These are phyloP conservation scores for Melanotaenia nigrans DNA, from an alignment of 2,797 vertebrate genomes.

Conservation along the genomic window DNA sequence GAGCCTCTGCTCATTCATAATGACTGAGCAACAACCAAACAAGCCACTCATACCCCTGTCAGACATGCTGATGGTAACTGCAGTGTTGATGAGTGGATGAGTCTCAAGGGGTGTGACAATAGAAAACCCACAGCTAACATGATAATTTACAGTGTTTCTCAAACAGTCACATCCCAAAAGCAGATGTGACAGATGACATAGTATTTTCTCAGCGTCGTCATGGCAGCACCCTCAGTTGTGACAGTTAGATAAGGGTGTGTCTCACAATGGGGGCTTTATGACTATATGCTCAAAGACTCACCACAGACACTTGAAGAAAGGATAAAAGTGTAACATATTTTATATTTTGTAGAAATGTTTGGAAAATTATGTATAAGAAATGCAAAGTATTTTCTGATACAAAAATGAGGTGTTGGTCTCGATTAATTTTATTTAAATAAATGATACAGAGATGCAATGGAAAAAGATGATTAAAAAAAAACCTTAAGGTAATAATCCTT, in stretches of 20 bases:
- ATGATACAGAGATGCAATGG: neutral
- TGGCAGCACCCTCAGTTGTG: slow-evolving; percentile 55
- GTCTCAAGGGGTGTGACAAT: slow-evolving; percentile 1
- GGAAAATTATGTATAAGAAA: neutral
- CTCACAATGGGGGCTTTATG: slow-evolving; percentile 62
- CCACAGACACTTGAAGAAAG: slow-evolving; percentile 15
- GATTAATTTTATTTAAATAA: neutral
- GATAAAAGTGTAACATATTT: neutral
- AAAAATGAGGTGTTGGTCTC: neutral
- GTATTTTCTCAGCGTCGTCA: slow-evolving; percentile 52
- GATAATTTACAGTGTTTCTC: slow-evolving; percentile 22
- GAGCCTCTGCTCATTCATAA: neutral
- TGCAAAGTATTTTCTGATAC: neutral
- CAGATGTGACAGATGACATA: slow-evolving; percentile 54
- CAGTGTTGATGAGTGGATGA: slow-evolving; percentile 11
- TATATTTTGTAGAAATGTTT: neutral
- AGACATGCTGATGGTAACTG: neutral
- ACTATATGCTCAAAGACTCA: slow-evolving; percentile 35
- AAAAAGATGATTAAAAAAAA: neutral
- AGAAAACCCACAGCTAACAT: slow-evolving; percentile 1
- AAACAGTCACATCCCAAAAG: slow-evolving; percentile 3
- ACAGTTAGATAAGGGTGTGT: slow-evolving; percentile 64
- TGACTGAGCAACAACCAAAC: slow-evolving; percentile 39
- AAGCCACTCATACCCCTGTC: slow-evolving; percentile 22
- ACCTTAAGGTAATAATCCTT: neutral